Evolutionary conservation across 2,113 vertebrate species (phyloP).

Genomic region (Catharus fuscescens): DNA sequence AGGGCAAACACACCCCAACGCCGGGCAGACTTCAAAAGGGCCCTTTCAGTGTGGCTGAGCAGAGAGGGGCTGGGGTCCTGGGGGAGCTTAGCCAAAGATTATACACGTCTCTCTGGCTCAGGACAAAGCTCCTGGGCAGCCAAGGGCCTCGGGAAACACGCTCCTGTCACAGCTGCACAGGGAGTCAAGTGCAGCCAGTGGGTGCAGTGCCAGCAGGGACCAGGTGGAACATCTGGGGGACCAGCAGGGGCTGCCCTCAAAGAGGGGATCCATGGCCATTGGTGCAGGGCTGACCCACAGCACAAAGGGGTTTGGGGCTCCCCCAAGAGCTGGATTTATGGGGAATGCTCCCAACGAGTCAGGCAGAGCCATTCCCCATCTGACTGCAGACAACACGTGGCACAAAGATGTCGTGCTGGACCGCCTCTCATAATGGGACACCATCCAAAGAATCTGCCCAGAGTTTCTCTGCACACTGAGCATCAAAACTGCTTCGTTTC

Average conservation of each 20-base stretch:
- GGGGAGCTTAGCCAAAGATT: conserved; percentile 46
- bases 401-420: rapidly evolving
- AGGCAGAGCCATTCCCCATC: background rate
- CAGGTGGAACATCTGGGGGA: background rate
- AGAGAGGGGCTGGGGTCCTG: background rate
- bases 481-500: background rate
- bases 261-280: rapidly evolving
- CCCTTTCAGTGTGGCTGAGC: conserved; percentile 33
- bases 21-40: conserved; percentile 39
- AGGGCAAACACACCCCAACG: background rate
- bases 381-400: background rate
- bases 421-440: background rate
- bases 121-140: background rate
- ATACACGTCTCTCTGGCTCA: background rate
- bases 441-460: background rate
- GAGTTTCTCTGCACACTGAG: background rate
- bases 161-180: background rate
- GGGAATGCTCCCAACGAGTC: rapidly evolving
- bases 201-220: background rate
- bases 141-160: background rate
- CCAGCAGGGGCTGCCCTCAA: background rate
- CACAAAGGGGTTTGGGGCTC: background rate
- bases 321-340: background rate
- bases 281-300: background rate
- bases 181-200: background rate